Evolutionary conservation across 2,113 vertebrate species (phyloP).

Genomic region (Neotoma lepida): DNA sequence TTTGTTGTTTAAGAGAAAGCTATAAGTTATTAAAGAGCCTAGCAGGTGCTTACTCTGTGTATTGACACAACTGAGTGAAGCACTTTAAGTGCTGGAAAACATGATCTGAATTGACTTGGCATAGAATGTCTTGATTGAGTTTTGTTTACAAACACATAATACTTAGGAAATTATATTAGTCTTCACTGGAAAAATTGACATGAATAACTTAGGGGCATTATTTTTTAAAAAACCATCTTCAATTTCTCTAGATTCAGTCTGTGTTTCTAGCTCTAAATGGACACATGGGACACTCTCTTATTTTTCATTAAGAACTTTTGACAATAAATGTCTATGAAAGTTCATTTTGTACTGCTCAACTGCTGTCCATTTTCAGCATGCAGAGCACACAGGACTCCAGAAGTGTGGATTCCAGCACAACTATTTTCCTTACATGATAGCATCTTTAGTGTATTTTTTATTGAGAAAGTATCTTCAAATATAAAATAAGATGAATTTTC

Average conservation of each 20-base stretch:
- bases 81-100: conserved; percentile 34
- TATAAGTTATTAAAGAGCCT: not conserved
- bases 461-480: conserved; percentile 78
- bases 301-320: conserved; percentile 57
- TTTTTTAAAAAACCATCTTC: not conserved
- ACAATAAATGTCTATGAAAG: conserved; percentile 2
- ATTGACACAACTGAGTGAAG: not conserved
- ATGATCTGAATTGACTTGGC: conserved; percentile 56
- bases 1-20: conserved; percentile 10
- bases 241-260: conserved; percentile 37
- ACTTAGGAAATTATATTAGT: not conserved
- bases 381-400: not conserved
- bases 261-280: conserved; percentile 43
- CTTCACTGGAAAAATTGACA: conserved; percentile 55
- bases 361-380: conserved; percentile 30
- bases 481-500: conserved; percentile 80
- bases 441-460: conserved; percentile 73
- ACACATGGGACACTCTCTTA: not conserved
- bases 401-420: conserved; percentile 47
- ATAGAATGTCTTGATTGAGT: conserved; percentile 34
- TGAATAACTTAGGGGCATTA: conserved; percentile 52
- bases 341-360: conserved; percentile 28
- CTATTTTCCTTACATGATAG: conserved; percentile 64
- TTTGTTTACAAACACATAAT: not conserved
- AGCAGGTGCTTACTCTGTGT: not conserved